Percentiles rank a stretch among this genome's conserved stretches.
These are phyloP conservation scores for Okamejei kenojei DNA, from an alignment of 2,797 vertebrate species.

Conservation along the genomic window DNA sequence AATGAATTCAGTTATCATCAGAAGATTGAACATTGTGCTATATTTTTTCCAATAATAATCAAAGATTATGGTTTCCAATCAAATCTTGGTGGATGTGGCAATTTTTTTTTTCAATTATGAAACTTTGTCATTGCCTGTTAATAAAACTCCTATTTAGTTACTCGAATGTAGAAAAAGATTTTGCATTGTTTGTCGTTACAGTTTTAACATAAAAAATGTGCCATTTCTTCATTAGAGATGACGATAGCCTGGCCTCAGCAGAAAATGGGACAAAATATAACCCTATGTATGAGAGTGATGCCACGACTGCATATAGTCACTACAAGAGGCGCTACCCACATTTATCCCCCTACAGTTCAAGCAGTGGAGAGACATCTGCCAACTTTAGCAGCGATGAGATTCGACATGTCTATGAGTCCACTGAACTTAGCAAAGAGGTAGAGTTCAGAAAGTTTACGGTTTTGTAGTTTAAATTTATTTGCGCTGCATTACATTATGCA, in stretches of 20 bases:
- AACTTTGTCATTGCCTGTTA: neutral
- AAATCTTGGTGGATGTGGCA: neutral
- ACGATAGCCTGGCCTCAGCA: constrained; percentile 72
- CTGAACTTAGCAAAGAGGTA: constrained; percentile 84
- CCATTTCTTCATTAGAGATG: constrained; percentile 53
- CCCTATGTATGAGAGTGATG: constrained; percentile 79
- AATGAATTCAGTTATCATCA: neutral
- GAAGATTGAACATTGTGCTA: neutral
- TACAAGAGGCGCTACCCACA: constrained; percentile 74
- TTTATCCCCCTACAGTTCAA: constrained; percentile 65
- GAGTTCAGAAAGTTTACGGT: neutral
- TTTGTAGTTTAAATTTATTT: neutral
- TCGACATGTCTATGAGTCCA: constrained; percentile 85
- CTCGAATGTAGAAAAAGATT: neutral
- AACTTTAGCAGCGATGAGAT: constrained; percentile 93
- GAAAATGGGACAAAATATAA: constrained; percentile 87
- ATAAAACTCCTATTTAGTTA: neutral
- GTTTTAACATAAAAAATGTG: no score
- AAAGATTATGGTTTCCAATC: neutral
- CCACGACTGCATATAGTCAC: constrained; percentile 69
- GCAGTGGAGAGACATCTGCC: constrained; percentile 72
- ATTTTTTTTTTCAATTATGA: neutral
- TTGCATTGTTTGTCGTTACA: neutral
- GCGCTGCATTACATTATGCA: neutral
- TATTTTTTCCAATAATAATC: neutral